Percentiles rank a stretch among this genome's conserved stretches.
Conservation (phyloP, 2,888 invertebrate species). For the Cabera pusaria region DNA sequence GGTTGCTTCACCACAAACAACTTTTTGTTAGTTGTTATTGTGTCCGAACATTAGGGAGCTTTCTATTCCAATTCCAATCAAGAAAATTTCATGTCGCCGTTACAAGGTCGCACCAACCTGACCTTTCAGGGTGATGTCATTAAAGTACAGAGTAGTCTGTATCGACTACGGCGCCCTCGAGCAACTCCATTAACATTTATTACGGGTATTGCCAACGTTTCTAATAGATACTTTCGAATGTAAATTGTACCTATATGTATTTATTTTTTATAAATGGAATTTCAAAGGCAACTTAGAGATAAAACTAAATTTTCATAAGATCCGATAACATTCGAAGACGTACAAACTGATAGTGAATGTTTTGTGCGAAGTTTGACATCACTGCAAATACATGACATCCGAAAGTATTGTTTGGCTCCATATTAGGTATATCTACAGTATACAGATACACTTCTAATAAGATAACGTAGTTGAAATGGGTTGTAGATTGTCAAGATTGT, state of each 20-base stretch:
- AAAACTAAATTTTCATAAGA: slow-evolving; percentile 12
- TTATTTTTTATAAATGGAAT: slow-evolving; percentile 10
- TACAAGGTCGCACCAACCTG: slow-evolving; percentile 28
- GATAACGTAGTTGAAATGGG: slow-evolving; percentile 14
- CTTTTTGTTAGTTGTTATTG: slow-evolving; percentile 19
- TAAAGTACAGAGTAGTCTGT: slow-evolving; percentile 14
- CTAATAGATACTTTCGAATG: slow-evolving; percentile 12
- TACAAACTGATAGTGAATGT: slow-evolving; percentile 7
- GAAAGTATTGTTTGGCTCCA: slow-evolving; percentile 11
- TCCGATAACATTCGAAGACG: slow-evolving; percentile 12
- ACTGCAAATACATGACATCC: slow-evolving; percentile 20
- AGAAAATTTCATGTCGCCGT: slow-evolving; percentile 23
- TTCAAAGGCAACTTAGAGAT: slow-evolving; percentile 14
- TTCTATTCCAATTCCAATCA: slow-evolving; percentile 28
- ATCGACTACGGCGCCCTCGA: slow-evolving; percentile 13
- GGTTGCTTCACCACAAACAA: slow-evolving; percentile 35
- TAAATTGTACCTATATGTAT: too few species aligned
- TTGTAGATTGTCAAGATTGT: slow-evolving; percentile 14
- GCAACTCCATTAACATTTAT: slow-evolving; percentile 20
- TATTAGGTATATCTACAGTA: too few species aligned
- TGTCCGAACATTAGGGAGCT: slow-evolving; percentile 20
- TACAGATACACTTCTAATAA: too few species aligned
- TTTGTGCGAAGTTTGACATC: slow-evolving; percentile 25
- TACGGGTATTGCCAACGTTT: slow-evolving; percentile 9
- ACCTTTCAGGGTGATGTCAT: slow-evolving; percentile 29